phyloP scores from a whole-genome alignment of 2,797 vertebrate genomes.

The Columba guinea region DNA sequence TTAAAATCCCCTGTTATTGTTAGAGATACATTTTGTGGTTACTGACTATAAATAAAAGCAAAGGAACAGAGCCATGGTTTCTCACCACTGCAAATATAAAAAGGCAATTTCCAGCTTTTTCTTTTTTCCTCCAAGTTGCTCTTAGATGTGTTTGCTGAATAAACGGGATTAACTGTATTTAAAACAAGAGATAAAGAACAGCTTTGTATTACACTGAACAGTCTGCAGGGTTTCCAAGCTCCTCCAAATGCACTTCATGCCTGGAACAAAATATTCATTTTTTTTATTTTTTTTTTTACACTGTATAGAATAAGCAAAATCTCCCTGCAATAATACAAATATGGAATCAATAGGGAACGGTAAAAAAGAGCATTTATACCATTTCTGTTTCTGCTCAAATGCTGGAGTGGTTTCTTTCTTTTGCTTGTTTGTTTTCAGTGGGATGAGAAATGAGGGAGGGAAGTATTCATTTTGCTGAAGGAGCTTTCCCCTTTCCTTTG shows the following conservation, averaged over 20 bases:
- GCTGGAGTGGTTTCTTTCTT: not conserved
- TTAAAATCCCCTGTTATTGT: slow-evolving; percentile 69
- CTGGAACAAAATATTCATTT: slow-evolving; percentile 21
- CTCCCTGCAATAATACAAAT: not conserved
- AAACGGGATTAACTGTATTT: slow-evolving; percentile 75
- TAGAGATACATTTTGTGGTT: slow-evolving; percentile 61
- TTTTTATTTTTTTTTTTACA: slow-evolving; percentile 2
- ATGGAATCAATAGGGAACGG: not conserved
- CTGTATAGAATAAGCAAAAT: slow-evolving; percentile 9
- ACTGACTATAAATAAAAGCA: slow-evolving; percentile 64
- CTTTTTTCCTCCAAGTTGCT: slow-evolving; percentile 51
- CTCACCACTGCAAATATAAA: slow-evolving; percentile 45
- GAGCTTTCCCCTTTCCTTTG: slow-evolving; percentile 12
- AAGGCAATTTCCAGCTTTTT: slow-evolving; percentile 42
- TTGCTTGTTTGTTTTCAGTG: slow-evolving; percentile 46
- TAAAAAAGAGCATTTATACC: not conserved
- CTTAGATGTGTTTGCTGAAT: slow-evolving; percentile 67
- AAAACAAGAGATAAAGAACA: slow-evolving; percentile 67
- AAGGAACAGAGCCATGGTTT: slow-evolving; percentile 51
- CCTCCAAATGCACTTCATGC: slow-evolving; percentile 6
- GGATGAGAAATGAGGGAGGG: slow-evolving; percentile 1
- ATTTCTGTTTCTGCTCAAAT: slow-evolving; percentile 16
- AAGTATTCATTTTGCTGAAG: not conserved
- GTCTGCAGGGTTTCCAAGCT: slow-evolving; percentile 41
- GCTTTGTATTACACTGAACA: slow-evolving; percentile 53